Percentiles rank a stretch among this genome's conserved stretches.
Conservation (phyloP, 2,888 invertebrate genomes). For the Saturnia japonica region DNA sequence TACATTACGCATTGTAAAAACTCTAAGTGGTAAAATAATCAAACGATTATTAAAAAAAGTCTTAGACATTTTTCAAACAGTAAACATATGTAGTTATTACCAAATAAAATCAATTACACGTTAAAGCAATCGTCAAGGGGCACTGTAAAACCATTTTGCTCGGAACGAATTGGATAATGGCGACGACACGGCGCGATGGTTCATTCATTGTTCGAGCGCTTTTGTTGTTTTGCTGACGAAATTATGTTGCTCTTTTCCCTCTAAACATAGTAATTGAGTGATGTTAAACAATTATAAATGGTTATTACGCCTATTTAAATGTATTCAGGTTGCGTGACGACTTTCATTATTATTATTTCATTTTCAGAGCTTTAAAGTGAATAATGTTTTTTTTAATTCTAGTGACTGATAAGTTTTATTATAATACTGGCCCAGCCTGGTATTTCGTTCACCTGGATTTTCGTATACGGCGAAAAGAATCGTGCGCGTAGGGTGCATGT, state of each 20-base stretch:
- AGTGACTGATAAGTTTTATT: too few species aligned
- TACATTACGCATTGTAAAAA: background rate
- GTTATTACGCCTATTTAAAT: background rate
- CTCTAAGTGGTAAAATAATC: background rate
- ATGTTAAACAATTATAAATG: slow-evolving; percentile 2
- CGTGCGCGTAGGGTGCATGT: too few species aligned
- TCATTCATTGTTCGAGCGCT: slow-evolving; percentile 5
- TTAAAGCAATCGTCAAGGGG: slow-evolving; percentile 19
- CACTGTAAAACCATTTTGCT: slow-evolving; percentile 29
- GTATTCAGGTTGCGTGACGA: background rate
- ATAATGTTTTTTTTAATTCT: too few species aligned
- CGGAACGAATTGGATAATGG: slow-evolving; percentile 32
- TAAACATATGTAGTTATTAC: slow-evolving; percentile 2
- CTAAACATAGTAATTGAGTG: slow-evolving; percentile 25
- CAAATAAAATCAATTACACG: slow-evolving; percentile 28
- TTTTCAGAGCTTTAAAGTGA: too few species aligned
- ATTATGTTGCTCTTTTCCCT: slow-evolving; percentile 23
- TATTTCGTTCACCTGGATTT: too few species aligned
- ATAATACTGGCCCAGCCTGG: too few species aligned
- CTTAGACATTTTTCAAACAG: slow-evolving; percentile 2
- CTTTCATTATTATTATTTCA: too few species aligned
- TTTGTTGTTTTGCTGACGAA: slow-evolving; percentile 12
- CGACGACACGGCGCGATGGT: background rate
- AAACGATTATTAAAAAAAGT: slow-evolving; percentile 2
- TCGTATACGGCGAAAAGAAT: too few species aligned